Evolutionary conservation across 2,888 invertebrate species (phyloP), one percentile per base, ranked within the genome.

Genomic region (Ophion costatus): DNA sequence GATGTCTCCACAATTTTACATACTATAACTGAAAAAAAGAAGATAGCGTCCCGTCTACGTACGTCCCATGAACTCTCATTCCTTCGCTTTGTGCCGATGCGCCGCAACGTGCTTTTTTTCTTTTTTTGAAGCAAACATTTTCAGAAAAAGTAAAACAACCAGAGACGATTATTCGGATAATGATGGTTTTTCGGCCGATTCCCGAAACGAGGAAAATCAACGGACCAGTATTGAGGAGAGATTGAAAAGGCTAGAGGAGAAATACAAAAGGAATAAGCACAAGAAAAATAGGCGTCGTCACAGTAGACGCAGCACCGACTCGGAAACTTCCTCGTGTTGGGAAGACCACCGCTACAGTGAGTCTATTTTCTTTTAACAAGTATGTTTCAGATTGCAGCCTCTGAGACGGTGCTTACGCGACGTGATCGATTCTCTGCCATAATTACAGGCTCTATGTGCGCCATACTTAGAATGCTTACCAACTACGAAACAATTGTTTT

Each of bases 231-330:
- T 71, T 11, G 71, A 71, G n/a, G 38, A 17, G 33, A 71, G 59
- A 20, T 57, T 71, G 9, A 59, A 59, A 20, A 33, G 20, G 1
- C 57, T 59, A 33, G 57, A 71, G 33, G 14, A 38, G 38, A 33
- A 71, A 59, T 42, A 11, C 22, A 59, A 56, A 38, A 57, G 24
- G 38, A 71, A 57, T n/a, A 17, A 56, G 20, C 70, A 20, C 56
- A 70, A 20, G 24, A 70, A 70, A 56, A 70, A 29, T 29, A 29
- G 33, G 14, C 57, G 20, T 71, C 59, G n/a, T 59, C 71, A 20
- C 29, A 57, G 57, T 14, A 71, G 71, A 71, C 24, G n/a, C 66
- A 71, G 57, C 57, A 57, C 29, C n/a, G 57, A 57, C 57, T 57
- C 71, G 33, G 57, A 71, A 6, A 42, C 29, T 24, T 56, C 17